A percentile compares a stretch with the other conserved stretches of the same genome.
Conservation (phyloP, 2,113 vertebrate species). For the Carassius auratus region DNA sequence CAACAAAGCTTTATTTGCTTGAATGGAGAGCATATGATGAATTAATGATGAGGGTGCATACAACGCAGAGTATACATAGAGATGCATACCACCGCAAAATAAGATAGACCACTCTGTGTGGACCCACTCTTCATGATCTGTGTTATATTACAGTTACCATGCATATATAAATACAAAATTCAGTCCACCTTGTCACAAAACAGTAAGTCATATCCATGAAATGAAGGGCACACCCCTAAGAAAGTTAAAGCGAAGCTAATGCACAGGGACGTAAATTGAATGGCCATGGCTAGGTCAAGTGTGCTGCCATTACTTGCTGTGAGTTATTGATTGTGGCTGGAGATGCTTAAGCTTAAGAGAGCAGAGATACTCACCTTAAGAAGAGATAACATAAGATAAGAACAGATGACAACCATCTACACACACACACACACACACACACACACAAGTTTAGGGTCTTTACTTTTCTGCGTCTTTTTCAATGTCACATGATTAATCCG, state of each 20-base stretch:
- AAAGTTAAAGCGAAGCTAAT: constrained; percentile 28
- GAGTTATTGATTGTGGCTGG: constrained; percentile 54
- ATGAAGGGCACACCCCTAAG: background rate
- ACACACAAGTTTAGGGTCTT: background rate
- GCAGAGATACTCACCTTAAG: background rate
- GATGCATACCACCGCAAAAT: background rate
- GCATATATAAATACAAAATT: background rate
- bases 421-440: background rate
- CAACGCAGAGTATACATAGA: constrained; percentile 13
- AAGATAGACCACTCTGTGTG: background rate
- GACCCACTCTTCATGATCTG: background rate
- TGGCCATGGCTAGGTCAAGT: constrained; percentile 54
- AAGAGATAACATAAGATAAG: background rate
- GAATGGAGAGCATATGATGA: constrained; percentile 8
- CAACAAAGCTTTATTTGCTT: constrained; percentile 40
- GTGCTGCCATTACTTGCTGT: constrained; percentile 58
- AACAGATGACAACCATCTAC: background rate
- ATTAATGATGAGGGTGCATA: constrained; percentile 56
- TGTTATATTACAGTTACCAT: background rate
- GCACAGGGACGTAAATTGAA: constrained; percentile 58
- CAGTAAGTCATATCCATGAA: background rate
- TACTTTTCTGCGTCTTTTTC: background rate
- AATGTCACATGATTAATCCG: background rate
- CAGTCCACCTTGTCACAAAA: background rate
- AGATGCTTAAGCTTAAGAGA: constrained; percentile 33